Evolutionary conservation across 2,113 vertebrate genomes (phyloP).

Genomic region (Corythaeola cristata): DNA sequence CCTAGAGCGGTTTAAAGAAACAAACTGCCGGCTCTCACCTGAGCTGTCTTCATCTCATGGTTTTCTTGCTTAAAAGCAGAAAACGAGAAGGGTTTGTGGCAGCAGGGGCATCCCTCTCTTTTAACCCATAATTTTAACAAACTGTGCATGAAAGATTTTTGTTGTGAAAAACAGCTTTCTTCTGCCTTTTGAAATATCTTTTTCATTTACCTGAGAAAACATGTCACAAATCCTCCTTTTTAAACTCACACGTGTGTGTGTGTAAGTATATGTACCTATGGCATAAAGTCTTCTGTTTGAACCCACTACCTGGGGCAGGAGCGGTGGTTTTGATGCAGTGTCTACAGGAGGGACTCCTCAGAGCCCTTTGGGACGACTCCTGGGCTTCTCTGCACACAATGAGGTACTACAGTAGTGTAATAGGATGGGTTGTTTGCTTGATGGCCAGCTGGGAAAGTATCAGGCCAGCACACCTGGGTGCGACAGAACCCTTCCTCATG

Average conservation of each 20-base stretch:
- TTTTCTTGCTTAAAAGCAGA: neutral
- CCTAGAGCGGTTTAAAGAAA: neutral
- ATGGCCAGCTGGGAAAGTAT: neutral
- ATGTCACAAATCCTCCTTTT: neutral
- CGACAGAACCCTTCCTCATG: neutral
- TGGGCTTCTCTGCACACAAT: neutral
- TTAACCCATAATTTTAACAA: neutral
- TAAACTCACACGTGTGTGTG: accelerated
- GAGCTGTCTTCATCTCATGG: neutral
- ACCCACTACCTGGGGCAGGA: neutral
- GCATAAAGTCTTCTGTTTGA: neutral
- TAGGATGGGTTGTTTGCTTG: accelerated
- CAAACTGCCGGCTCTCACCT: neutral
- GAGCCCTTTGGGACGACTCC: neutral
- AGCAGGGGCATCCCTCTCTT: neutral
- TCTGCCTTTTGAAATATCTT: neutral
- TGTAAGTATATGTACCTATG: neutral
- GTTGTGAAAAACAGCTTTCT: neutral
- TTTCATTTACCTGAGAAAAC: neutral
- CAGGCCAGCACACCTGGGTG: neutral
- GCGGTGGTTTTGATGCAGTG: neutral
- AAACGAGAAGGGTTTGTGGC: neutral
- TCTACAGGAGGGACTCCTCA: neutral
- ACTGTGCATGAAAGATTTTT: neutral
- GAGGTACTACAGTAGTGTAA: neutral